Base-by-base conservation (phyloP, 1,140 invertebrate genomes). In the Scaptomyza pallida region DNA sequence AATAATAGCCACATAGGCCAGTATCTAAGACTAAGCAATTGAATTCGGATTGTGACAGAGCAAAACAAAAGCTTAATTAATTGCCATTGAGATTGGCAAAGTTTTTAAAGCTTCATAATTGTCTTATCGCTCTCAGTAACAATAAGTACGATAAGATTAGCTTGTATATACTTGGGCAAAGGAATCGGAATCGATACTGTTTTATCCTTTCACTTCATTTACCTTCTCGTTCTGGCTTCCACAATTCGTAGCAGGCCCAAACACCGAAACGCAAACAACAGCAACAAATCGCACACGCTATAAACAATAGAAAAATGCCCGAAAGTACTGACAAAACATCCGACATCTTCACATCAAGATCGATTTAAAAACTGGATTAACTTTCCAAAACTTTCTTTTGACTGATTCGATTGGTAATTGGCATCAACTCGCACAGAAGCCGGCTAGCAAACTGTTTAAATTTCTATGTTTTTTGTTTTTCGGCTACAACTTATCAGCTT, bases 231-330 rank as follows among this genome's bases (percentile, higher is more conserved):
- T 6, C 10, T 9, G 35, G 19, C 13, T 23, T 16, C 44, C 81
- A 74, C 19, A 72, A 43, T 50, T 79, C 80, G 44, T 69, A 79
- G 50, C 85, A 90, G 0, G 63, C 15, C 80, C 83, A 89, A 9
- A 82, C 41, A 6, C 55, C 64, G 35, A 81, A 73, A 16, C 89
- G 67, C 45, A 90, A 52, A 56, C 78, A 82, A 48, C 85, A 90
- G 35, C 74, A 79, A 21, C 79, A 63, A 2, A 90, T 30, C 5
- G 64, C 71, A 44, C 71, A 90, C 21, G 69, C 67, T 2, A 90
- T 16, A n/a, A 90, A 76, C n/a, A 88, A 59, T 33, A 90, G 59
- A 43, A 90, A 78, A 19, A 89, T 70, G 19, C 75, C 79, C 17
- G 76, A 74, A 33, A 90, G 60, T 63, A 89, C 86, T 4, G 85